Base-by-base conservation (phyloP, 2,113 vertebrate species). In the Ramphastos sulfuratus region DNA sequence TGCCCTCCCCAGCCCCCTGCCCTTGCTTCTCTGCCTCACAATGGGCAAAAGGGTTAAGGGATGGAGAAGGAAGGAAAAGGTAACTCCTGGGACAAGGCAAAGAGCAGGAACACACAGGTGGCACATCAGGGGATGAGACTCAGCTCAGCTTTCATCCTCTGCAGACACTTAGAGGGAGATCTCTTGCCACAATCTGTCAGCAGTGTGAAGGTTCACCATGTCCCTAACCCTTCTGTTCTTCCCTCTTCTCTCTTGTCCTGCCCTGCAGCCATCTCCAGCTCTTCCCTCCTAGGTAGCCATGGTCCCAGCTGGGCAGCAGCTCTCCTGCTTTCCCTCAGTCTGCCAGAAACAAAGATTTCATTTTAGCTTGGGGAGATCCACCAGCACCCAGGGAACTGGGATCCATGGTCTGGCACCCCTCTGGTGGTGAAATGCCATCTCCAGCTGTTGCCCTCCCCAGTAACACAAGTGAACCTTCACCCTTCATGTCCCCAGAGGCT, bases 151-250 rank as follows among this genome's bases (percentile, higher is more conserved):
- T 50, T 37, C 30, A n/a, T 21, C 30, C 61, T 76, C 73, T 44
- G 27, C 23, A 48, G 15, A 24, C 23, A n/a, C 31, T n/a, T 42
- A 8, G 17, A 19, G 15, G 58, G 48, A 21, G 16, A 46, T 17
- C 35, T 37, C 33, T 31, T 31, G 37, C 33, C 42, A 24, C 1
- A 1, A 4, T 33, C 75, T 46, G 54, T 16, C 59, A 48, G 44
- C 30, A n/a, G n/a, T 1, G 0, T 0, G 0, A 72, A 48, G 14
- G 30, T 6, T 67, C 0, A 0, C 56, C 25, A 23, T 35, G 35
- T 80, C 56, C 55, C 24, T 25, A 56, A 42, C 33, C 15, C 50
- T 52, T 14, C 13, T 1, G 1, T 31, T 39, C 73, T 46, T 58
- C 16, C 48, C 18, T 37, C 12, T 59, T 39, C 60, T 63, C 24